Evolutionary conservation across 2,113 vertebrate species (phyloP).

Genomic region (Suricata suricatta): DNA sequence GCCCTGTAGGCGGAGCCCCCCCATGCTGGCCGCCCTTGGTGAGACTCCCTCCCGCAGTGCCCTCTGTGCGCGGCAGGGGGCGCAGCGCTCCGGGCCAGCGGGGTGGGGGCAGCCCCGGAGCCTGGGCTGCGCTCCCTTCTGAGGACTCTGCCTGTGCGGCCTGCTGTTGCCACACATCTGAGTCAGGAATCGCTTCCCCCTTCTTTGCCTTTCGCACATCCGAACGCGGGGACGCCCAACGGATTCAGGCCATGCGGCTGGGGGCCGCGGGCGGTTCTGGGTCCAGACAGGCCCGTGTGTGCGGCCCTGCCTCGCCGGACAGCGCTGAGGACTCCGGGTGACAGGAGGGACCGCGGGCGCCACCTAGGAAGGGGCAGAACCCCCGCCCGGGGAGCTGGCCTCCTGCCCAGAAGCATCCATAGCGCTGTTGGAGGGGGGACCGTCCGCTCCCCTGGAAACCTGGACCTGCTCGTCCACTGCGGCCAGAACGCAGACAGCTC

Average conservation of each 20-base stretch:
- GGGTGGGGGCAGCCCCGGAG: fast-evolving
- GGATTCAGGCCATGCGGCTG: background rate
- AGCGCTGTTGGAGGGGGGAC: fast-evolving
- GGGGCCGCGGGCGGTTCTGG: background rate
- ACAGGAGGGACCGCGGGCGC: fast-evolving
- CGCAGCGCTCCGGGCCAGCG: background rate
- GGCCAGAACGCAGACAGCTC: background rate
- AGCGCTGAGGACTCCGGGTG: fast-evolving
- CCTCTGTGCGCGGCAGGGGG: background rate
- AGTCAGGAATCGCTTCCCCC: fast-evolving
- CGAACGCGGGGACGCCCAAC: fast-evolving
- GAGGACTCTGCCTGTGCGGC: fast-evolving
- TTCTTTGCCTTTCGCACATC: no score
- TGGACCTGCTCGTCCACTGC: fast-evolving
- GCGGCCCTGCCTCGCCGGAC: fast-evolving
- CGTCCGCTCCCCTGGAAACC: no score
- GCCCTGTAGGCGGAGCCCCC: no score
- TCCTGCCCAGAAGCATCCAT: fast-evolving
- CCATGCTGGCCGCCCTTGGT: background rate
- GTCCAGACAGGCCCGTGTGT: background rate
- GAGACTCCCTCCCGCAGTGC: background rate
- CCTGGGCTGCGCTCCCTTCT: fast-evolving
- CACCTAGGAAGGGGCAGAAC: background rate
- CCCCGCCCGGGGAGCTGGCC: background rate
- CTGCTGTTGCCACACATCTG: background rate